Conservation (phyloP, 1,140 invertebrate genomes). For the Drosophila ananassae region DNA sequence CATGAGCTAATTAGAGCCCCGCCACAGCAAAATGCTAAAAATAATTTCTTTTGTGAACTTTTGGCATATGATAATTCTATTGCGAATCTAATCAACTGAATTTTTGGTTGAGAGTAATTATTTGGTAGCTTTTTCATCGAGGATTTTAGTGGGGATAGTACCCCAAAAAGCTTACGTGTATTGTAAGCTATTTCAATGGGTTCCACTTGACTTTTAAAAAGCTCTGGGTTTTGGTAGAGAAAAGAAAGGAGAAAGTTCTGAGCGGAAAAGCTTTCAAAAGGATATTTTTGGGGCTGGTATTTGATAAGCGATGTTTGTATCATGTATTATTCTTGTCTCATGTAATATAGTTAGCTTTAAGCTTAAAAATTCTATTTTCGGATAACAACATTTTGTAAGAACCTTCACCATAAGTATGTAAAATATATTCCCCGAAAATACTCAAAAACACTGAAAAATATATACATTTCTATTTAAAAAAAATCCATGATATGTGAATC, state of each 20-base stretch:
- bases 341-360: no score
- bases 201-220: not conserved
- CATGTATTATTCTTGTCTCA: no score
- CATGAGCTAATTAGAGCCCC: constrained; percentile 43
- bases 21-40: constrained; percentile 21
- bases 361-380: no score
- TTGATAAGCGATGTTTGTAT: not conserved
- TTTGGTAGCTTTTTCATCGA: not conserved
- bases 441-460: no score
- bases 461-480: no score
- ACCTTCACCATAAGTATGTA: not conserved
- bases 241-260: constrained; percentile 1
- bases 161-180: not conserved
- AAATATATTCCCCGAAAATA: not conserved
- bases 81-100: constrained; percentile 33
- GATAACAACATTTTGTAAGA: not conserved
- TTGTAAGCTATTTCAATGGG: not conserved
- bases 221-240: not conserved
- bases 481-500: no score
- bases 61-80: constrained; percentile 43
- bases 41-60: constrained; percentile 26
- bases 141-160: constrained; percentile 3
- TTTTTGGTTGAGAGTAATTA: constrained; percentile 5
- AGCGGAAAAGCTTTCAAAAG: no score
- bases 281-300: not conserved